phyloP scores from a whole-genome alignment of 2,888 invertebrate species.

The Agriopis leucophaearia region DNA sequence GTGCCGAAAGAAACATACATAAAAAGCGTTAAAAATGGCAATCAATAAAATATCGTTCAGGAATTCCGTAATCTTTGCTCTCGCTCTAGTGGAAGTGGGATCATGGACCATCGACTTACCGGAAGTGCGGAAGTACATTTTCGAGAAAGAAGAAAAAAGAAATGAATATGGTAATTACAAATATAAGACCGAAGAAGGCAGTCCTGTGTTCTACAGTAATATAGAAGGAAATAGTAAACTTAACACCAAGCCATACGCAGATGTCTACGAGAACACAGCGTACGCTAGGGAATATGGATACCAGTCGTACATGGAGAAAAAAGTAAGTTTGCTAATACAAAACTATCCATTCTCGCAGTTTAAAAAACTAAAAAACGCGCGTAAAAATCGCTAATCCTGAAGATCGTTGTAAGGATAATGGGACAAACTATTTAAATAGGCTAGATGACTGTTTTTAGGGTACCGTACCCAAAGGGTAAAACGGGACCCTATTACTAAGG shows the following conservation, averaged over 20 bases:
- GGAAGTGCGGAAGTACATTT: constrained; percentile 66
- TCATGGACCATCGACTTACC: constrained; percentile 77
- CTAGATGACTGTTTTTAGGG: too few relatives aligned
- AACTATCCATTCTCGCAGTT: too few relatives aligned
- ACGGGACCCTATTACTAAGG: too few relatives aligned
- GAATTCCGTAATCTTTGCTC: constrained; percentile 49
- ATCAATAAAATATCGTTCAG: constrained; percentile 45
- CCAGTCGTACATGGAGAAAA: constrained; percentile 69
- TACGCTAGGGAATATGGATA: constrained; percentile 66
- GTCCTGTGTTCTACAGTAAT: constrained; percentile 54
- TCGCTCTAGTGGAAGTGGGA: constrained; percentile 56
- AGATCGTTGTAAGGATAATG: too few relatives aligned
- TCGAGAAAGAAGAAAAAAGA: constrained; percentile 52
- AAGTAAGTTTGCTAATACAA: constrained; percentile 57
- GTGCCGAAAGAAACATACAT: neutral
- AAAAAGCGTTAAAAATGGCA: constrained; percentile 48
- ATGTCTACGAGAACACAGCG: constrained; percentile 47
- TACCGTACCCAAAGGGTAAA: too few relatives aligned
- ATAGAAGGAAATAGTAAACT: constrained; percentile 60
- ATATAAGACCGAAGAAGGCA: constrained; percentile 38
- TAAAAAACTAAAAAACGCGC: too few relatives aligned
- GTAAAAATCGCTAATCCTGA: too few relatives aligned
- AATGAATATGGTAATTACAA: constrained; percentile 28
- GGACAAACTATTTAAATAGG: too few relatives aligned
- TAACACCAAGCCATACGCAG: constrained; percentile 50